Percentiles rank a stretch among this genome's conserved stretches.
Evolutionary conservation across 1,140 invertebrate species (phyloP).

Genomic region (Zaprionus ghesquierei): DNA sequence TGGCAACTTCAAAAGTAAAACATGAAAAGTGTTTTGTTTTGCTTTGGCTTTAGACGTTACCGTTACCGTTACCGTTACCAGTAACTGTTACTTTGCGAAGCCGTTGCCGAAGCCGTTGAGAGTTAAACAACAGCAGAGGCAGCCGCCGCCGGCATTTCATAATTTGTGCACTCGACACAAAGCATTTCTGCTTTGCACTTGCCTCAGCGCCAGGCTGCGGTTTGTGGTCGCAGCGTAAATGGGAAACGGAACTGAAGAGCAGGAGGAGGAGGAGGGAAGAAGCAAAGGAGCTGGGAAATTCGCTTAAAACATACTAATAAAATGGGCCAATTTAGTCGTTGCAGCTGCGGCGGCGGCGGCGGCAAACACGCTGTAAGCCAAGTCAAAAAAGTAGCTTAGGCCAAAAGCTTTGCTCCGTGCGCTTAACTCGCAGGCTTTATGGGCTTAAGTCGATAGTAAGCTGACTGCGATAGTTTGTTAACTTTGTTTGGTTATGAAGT

Average conservation of each 20-base stretch:
- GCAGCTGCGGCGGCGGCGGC: conserved; percentile 58
- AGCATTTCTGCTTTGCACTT: conserved; percentile 36
- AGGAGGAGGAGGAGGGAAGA: neutral
- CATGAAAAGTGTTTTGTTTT: conserved; percentile 46
- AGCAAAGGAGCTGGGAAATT: conserved; percentile 6
- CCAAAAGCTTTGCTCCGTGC: conserved; percentile 27
- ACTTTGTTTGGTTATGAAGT: neutral
- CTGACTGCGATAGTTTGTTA: neutral
- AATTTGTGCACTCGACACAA: conserved; percentile 46
- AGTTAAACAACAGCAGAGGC: conserved; percentile 49
- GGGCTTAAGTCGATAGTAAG: neutral
- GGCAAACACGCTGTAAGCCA: conserved; percentile 54
- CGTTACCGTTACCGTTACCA: conserved; percentile 17
- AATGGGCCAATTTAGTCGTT: conserved; percentile 62
- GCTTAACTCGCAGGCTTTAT: neutral
- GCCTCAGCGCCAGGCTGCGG: conserved; percentile 39
- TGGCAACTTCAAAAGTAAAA: conserved; percentile 47
- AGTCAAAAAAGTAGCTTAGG: conserved; percentile 53
- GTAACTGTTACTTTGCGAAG: conserved; percentile 22
- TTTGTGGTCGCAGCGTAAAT: conserved; percentile 39
- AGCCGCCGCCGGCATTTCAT: conserved; percentile 61
- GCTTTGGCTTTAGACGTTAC: conserved; percentile 10
- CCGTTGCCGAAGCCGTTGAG: conserved; percentile 10
- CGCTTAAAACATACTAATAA: conserved; percentile 57
- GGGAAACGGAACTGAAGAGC: neutral